Base-by-base conservation (phyloP, 2,888 invertebrate species). In the Rhopalosiphum nymphaeae region DNA sequence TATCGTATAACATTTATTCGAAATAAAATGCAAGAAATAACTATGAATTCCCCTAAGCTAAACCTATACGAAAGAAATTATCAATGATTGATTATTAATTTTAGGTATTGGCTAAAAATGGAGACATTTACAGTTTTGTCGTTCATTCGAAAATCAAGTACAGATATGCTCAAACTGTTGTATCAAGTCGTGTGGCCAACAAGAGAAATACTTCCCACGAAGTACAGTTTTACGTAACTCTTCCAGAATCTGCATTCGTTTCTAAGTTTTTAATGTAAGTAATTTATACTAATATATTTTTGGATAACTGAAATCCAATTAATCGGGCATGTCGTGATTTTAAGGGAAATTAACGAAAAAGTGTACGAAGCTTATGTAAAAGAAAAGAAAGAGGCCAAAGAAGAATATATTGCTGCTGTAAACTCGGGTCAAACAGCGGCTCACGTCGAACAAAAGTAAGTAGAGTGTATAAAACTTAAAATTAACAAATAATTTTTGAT, bases 181-280 rank as follows among this genome's bases (percentile, higher is more conserved):
- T 97, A 1, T 97, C 97, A 16, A 97, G 97, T 95, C 96, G 96
- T 95, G 97, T 97, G 49, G 96, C 96, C 95, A 98, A 98, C 95
- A 96, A 97, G 3, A 97, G 96, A 16, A 96, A 96, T 91, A 96
- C 95, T 25, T 96, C 97, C 0, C 97, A 97, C 95, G 97, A 97
- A 95, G 97, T 97, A 10, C 96, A 96, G 88, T 97, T 97, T 96
- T 96, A 97, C 89, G 96, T 97, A 21, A 96, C 97, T 36, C 96
- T 97, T 90, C 97, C 97, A 0, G 97, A 97, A 94, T 97, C 97
- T 1, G 97, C 97, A 0, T 97, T 97, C 95, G 97, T 97, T 95
- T 97, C 97, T 85, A 97, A 97, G 91, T 97, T 97, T 95, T 96
- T 96, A 84, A 97, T 97, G 97, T 97, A 95, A 96, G 96, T 42